Base-by-base conservation (phyloP, 1,140 invertebrate species). In the Pomacea maculata region DNA sequence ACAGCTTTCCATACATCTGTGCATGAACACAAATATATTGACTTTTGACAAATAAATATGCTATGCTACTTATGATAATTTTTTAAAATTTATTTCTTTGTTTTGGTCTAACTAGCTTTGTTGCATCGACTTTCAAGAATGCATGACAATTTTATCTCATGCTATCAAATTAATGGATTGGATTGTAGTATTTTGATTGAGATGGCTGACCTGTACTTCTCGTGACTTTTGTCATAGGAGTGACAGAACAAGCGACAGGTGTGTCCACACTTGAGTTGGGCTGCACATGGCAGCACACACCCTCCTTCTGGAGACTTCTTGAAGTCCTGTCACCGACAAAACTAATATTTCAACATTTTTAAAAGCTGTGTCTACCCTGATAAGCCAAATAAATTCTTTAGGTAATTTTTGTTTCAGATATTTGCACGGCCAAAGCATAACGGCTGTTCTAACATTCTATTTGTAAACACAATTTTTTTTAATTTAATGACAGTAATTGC, bases 211-310 rank as follows among this genome's bases (percentile, higher is more conserved):
- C 17, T 67, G 15, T 74, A 75, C 21, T 78, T 25, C 6, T 52
- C 80, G n/a, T 80, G 77, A 25, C 75, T 21, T 11, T 11, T 61
- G 52, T 82, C 77, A 25, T 29, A 55, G 17, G 52, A 72, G 45
- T 82, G 81, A 75, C 81, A 82, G 7, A 19, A 12, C 29, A 29
- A 45, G 25, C 21, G 25, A 74, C 81, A 82, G 3, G 63, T n/a
- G 67, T 82, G 81, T 7, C 81, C 81, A 75, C 74, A 75, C 17
- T 19, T 34, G 5, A 75, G 74, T 54, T 63, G 9, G 34, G 61
- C 61, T 52, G 21, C 74, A 75, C 74, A 75, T 8, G 74, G 74
- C 61, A n/a, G 54, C 17, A 29, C 57, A 25, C 74, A 75, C 8
- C 74, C 74, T 55, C 74, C 74, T 61, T 75, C 74, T 25, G 74